A percentile compares a stretch with the other conserved stretches of the same genome.
Evolutionary conservation across 2,113 vertebrate species (phyloP).

Genomic region (Pseudopipra pipra): DNA sequence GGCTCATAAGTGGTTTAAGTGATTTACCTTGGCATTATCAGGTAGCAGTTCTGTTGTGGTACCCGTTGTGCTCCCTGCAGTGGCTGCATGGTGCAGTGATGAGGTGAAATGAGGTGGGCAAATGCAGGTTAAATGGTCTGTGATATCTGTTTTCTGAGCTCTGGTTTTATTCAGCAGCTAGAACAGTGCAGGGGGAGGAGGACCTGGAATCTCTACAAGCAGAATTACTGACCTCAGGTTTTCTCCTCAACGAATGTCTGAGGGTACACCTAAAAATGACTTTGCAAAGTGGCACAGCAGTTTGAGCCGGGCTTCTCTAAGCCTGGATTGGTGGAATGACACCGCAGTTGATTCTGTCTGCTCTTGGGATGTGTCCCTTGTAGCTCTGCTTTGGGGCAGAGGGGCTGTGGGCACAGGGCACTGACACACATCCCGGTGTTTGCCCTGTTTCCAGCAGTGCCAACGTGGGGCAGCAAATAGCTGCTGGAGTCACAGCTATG

Average conservation of each 20-base stretch:
- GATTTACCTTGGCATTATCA: not conserved
- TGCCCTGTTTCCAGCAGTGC: not conserved
- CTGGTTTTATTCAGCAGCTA: not conserved
- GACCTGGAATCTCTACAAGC: not conserved
- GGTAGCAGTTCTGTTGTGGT: not conserved
- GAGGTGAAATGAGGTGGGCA: not conserved
- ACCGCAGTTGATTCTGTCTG: fast-evolving
- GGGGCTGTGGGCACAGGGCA: not conserved
- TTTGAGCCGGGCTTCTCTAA: not conserved
- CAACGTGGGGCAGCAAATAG: not conserved
- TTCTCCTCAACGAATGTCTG: not conserved
- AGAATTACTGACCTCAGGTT: not conserved
- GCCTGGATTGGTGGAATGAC: not conserved
- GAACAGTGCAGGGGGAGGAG: fast-evolving
- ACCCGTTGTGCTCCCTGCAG: fast-evolving
- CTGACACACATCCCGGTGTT: not conserved
- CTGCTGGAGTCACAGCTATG: not conserved
- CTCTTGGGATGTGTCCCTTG: not conserved
- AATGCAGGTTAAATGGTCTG: not conserved
- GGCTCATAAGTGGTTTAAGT: not conserved
- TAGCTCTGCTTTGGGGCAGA: not conserved
- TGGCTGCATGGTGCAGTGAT: fast-evolving
- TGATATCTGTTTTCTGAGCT: not conserved
- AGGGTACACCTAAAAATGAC: not conserved
- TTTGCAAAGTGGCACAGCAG: fast-evolving